These are phyloP conservation scores for Drosophila mojavensis DNA, from an alignment of 1,140 invertebrate species.

Conservation along the genomic window DNA sequence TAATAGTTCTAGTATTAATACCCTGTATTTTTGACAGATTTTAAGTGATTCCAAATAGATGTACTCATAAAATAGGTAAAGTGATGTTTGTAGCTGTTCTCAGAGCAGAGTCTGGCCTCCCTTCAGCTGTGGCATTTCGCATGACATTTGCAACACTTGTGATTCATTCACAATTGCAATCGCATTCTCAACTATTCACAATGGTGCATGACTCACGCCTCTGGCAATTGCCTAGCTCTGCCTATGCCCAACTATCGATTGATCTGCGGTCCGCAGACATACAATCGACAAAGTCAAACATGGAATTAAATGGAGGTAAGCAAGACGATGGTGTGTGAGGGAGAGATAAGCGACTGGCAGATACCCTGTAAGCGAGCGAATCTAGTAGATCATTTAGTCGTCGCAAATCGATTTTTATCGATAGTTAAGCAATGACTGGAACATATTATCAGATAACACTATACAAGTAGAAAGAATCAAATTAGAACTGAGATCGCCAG, in stretches of 20 bases:
- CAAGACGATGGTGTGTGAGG: too few species aligned
- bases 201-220: slow-evolving; percentile 1
- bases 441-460: too few species aligned
- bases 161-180: slow-evolving; percentile 18
- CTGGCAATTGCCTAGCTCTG: not conserved
- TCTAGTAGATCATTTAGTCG: too few species aligned
- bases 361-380: not conserved
- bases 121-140: not conserved
- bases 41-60: too few species aligned
- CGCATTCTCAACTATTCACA: not conserved
- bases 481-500: too few species aligned
- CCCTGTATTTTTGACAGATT: too few species aligned
- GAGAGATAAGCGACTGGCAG: not conserved
- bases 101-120: not conserved
- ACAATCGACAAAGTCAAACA: not conserved
- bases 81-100: too few species aligned
- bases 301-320: not conserved
- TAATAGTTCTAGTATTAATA: too few species aligned
- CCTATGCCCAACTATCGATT: slow-evolving; percentile 1
- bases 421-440: not conserved
- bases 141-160: slow-evolving; percentile 6
- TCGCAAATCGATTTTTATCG: not conserved
- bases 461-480: too few species aligned
- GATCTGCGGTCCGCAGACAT: slow-evolving; percentile 1
- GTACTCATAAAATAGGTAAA: too few species aligned